Conservation (phyloP, 2,797 vertebrate genomes). For the Trachurus trachurus region DNA sequence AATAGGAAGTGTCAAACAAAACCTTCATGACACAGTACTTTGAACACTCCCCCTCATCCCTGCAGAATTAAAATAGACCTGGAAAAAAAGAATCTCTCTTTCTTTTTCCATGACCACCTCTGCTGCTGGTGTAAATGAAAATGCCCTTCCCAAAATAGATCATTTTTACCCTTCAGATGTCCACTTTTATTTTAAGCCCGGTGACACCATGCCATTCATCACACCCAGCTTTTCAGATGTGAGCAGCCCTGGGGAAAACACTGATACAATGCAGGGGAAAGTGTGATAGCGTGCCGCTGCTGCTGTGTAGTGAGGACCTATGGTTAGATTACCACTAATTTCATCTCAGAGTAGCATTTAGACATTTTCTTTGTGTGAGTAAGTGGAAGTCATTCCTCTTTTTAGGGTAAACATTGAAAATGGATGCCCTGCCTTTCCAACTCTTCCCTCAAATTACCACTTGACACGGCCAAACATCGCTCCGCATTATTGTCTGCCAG, state of each 20-base stretch:
- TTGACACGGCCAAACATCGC: constrained; percentile 75
- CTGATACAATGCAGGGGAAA: constrained; percentile 66
- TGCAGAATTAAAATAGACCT: constrained; percentile 81
- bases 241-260: constrained; percentile 72
- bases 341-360: constrained; percentile 78
- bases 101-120: constrained; percentile 79
- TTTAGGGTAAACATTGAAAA: constrained; percentile 80
- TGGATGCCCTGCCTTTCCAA: constrained; percentile 73
- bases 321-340: constrained; percentile 79
- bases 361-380: constrained; percentile 76
- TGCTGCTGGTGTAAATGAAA: constrained; percentile 83
- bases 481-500: constrained; percentile 75
- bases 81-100: constrained; percentile 51
- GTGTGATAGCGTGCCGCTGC: constrained; percentile 68
- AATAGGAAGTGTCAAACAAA: constrained; percentile 79
- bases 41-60: constrained; percentile 73
- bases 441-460: constrained; percentile 80
- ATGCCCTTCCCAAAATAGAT: constrained; percentile 87
- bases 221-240: constrained; percentile 79
- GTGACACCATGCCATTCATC: constrained; percentile 83
- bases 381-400: constrained; percentile 80
- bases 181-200: constrained; percentile 84
- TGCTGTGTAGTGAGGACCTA: constrained; percentile 60
- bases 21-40: constrained; percentile 76
- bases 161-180: constrained; percentile 85